These are phyloP conservation scores for Apocrypta bakeri DNA, from an alignment of 1,140 invertebrate species.

Conservation along the genomic window DNA sequence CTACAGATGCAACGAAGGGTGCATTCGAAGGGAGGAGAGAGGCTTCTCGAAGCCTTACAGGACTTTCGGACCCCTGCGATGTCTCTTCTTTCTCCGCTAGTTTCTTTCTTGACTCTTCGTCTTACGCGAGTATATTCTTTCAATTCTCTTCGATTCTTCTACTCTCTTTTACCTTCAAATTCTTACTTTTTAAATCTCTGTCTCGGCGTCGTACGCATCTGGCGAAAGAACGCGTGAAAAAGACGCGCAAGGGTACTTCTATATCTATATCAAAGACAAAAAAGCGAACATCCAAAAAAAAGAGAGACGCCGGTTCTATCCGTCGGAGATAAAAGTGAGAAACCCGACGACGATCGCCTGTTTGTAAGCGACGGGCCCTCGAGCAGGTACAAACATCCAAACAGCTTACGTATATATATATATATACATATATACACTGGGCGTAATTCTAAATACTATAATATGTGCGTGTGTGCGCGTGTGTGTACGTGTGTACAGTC, in stretches of 20 bases:
- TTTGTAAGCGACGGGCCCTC: constrained; percentile 65
- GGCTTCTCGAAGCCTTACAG: constrained; percentile 58
- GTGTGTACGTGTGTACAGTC: too few species aligned
- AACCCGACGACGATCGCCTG: constrained; percentile 73
- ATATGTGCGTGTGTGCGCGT: too few species aligned
- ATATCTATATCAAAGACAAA: neutral
- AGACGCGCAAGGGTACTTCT: too few species aligned
- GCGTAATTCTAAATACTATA: neutral
- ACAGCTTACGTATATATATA: constrained; percentile 20
- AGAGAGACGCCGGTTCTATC: neutral
- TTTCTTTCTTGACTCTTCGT: neutral
- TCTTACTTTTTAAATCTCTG: neutral
- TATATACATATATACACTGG: too few species aligned
- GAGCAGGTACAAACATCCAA: constrained; percentile 50
- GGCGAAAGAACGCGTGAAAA: neutral
- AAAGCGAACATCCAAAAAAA: too few species aligned
- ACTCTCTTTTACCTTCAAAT: neutral
- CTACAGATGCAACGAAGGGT: neutral
- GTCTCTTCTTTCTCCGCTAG: constrained; percentile 7
- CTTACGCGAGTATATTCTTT: neutral
- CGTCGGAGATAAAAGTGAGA: constrained; percentile 68
- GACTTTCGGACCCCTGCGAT: constrained; percentile 42
- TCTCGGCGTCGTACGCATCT: neutral
- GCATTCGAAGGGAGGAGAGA: constrained; percentile 24
- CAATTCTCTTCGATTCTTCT: neutral